A percentile compares a stretch with the other conserved stretches of the same genome.
phyloP scores from a whole-genome alignment of 2,797 vertebrate genomes.

The Cygnus olor region DNA sequence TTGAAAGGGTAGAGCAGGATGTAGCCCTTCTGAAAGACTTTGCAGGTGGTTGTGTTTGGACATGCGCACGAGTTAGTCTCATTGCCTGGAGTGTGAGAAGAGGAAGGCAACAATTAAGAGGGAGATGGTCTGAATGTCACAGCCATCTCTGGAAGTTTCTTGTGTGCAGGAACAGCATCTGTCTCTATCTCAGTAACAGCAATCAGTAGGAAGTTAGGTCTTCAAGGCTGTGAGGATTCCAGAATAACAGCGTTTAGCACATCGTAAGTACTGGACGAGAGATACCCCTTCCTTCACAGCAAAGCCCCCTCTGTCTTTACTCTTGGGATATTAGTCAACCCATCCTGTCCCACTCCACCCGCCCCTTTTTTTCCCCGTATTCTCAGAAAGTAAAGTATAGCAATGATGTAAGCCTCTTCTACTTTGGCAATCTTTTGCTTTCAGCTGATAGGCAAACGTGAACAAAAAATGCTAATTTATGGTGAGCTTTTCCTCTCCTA shows the following conservation, averaged over 20 bases:
- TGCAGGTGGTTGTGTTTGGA: slow-evolving; percentile 72
- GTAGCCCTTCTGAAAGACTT: slow-evolving; percentile 85
- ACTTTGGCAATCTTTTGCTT: not conserved
- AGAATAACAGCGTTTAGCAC: not conserved
- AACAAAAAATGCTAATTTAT: not conserved
- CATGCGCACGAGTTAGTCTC: slow-evolving; percentile 77
- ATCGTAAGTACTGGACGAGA: not conserved
- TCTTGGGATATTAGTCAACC: not conserved
- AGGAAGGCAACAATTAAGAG: not conserved
- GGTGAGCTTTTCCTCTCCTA: not conserved
- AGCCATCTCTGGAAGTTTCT: not conserved
- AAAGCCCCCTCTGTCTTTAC: not conserved
- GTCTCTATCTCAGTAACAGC: not conserved
- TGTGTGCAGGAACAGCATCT: not conserved
- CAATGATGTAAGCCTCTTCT: not conserved
- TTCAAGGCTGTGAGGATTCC: not conserved
- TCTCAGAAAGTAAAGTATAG: not conserved
- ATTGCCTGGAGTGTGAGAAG: slow-evolving; percentile 39
- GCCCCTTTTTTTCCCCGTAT: too few species aligned
- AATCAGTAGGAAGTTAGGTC: not conserved
- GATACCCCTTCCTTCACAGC: not conserved
- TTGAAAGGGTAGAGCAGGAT: slow-evolving; percentile 91
- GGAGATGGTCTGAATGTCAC: not conserved
- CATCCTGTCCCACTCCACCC: too few species aligned
- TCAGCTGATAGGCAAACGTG: not conserved